A percentile compares a stretch with the other conserved stretches of the same genome.
These are phyloP conservation scores for Bhutanitis thaidina DNA, from an alignment of 2,888 invertebrate species.

Conservation along the genomic window DNA sequence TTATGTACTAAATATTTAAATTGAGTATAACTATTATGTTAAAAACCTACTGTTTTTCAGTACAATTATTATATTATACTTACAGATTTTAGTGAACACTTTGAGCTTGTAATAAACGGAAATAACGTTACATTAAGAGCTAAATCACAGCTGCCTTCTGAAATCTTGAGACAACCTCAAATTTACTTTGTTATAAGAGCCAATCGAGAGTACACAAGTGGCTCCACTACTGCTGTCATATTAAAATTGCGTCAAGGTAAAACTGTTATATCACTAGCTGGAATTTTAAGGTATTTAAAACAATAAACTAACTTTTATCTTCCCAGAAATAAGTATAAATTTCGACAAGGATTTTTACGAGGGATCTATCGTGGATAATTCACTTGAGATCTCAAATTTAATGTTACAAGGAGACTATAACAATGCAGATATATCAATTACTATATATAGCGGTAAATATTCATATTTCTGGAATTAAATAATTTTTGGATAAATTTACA, in stretches of 20 bases:
- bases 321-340: conserved; percentile 28
- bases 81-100: conserved; percentile 44
- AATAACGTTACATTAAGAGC: conserved; percentile 43
- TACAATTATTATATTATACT: conserved; percentile 17
- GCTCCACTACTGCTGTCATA: conserved; percentile 52
- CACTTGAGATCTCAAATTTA: conserved; percentile 34
- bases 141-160: conserved; percentile 33
- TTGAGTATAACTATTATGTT: background rate
- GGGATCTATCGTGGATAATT: conserved; percentile 46
- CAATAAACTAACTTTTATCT: background rate
- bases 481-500: background rate
- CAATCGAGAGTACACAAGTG: conserved; percentile 52
- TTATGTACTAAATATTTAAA: background rate
- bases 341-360: conserved; percentile 46
- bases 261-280: no score
- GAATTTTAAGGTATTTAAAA: no score
- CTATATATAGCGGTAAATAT: conserved; percentile 38
- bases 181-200: conserved; percentile 52
- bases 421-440: conserved; percentile 28
- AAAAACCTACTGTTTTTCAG: conserved; percentile 2
- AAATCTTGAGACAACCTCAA: conserved; percentile 35
- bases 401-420: conserved; percentile 46
- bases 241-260: conserved; percentile 59
- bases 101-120: conserved; percentile 30
- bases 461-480: background rate